Evolutionary conservation across 2,888 invertebrate genomes (phyloP).

Genomic region (Sturmia bella): DNA sequence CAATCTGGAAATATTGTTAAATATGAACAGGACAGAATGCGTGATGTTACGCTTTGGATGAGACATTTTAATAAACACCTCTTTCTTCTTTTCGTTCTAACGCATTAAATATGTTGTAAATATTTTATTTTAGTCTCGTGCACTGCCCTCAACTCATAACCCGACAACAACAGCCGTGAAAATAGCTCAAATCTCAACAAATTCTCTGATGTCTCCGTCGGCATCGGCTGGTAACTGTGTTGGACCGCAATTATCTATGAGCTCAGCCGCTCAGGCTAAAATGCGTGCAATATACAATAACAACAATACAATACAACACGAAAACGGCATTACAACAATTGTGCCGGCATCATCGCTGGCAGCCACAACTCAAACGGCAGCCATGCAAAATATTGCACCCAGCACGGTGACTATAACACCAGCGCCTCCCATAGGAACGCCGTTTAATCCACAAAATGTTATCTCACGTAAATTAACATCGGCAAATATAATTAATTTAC

Average conservation of each 20-base stretch:
- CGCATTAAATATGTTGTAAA: conserved; percentile 2
- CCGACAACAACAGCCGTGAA: conserved; percentile 70
- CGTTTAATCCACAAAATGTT: conserved; percentile 65
- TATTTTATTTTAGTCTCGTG: conserved; percentile 59
- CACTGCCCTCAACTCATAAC: conserved; percentile 34
- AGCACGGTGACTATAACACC: conserved; percentile 79
- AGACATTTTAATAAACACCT: neutral
- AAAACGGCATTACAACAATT: conserved; percentile 79
- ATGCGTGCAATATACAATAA: conserved; percentile 79
- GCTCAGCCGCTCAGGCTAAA: conserved; percentile 66
- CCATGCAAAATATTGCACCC: conserved; percentile 77
- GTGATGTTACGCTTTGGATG: too few relatives aligned
- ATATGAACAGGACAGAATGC: too few relatives aligned
- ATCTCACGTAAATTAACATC: conserved; percentile 69
- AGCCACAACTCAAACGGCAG: conserved; percentile 77
- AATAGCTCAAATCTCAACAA: conserved; percentile 72
- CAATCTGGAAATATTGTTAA: too few relatives aligned
- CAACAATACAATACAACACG: conserved; percentile 76
- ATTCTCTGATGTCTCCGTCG: conserved; percentile 30
- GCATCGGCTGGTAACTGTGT: conserved; percentile 17
- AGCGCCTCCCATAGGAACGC: conserved; percentile 73
- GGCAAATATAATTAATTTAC: conserved; percentile 67
- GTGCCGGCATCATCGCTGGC: conserved; percentile 78
- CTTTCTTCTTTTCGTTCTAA: neutral
- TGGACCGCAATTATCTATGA: conserved; percentile 48